Conservation (phyloP, 2,888 invertebrate genomes). For the Trimorus sp. region DNA sequence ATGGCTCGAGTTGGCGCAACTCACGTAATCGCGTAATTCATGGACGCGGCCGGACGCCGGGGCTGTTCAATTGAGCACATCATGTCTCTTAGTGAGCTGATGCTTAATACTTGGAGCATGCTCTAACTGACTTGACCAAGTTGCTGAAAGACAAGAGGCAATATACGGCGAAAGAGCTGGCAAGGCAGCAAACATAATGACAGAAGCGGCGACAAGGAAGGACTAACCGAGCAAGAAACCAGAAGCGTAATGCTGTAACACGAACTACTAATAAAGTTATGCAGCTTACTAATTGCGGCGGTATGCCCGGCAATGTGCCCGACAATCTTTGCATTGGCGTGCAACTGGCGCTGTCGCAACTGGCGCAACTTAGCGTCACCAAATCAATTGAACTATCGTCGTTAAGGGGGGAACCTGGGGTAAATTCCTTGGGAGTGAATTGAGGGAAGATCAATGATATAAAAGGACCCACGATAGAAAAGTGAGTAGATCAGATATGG, state of each 20-base stretch:
- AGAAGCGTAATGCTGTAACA: conserved; percentile 47
- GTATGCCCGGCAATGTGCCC: conserved; percentile 37
- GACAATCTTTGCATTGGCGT: conserved; percentile 23
- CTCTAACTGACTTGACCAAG: conserved; percentile 69
- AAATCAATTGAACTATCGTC: too few relatives aligned
- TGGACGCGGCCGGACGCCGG: conserved; percentile 32
- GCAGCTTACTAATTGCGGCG: conserved; percentile 45
- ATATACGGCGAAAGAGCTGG: conserved; percentile 44
- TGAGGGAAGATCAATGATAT: too few relatives aligned
- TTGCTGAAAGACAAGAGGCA: conserved; percentile 56
- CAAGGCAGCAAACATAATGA: conserved; percentile 49
- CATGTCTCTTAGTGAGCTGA: conserved; percentile 52
- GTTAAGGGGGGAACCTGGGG: too few relatives aligned
- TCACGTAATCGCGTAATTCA: conserved; percentile 49
- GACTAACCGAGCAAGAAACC: conserved; percentile 41
- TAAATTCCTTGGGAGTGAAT: too few relatives aligned
- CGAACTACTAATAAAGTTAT: conserved; percentile 58
- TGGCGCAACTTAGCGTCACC: too few relatives aligned
- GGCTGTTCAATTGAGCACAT: conserved; percentile 59
- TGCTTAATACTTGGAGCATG: conserved; percentile 65
- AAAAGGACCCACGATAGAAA: too few relatives aligned
- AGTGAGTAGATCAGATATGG: too few relatives aligned
- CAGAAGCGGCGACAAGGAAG: conserved; percentile 37
- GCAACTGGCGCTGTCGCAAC: too few relatives aligned
- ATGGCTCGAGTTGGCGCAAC: conserved; percentile 31